Conservation (phyloP, 2,113 vertebrate species). For the Danio rerio region GRCz12tu NC_133192.1:13696001-13696500, state of each 20-base stretch:
- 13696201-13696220: conserved; percentile 4
- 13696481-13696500: not conserved
- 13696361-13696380: not conserved
- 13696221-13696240: conserved; percentile 51
- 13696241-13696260: conserved; percentile 60
- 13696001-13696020: conserved; percentile 49
- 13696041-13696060: conserved; percentile 34
- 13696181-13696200: not conserved
- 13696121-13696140: conserved; percentile 17
- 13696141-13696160: conserved; percentile 15
- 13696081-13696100: not conserved
- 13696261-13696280: conserved; percentile 33
- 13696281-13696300: conserved; percentile 31
- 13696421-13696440: not conserved
- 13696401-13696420: not conserved
- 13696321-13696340: conserved; percentile 5
- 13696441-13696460: not conserved
- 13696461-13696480: not conserved
- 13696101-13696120: conserved; percentile 14
- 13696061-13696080: conserved; percentile 11
- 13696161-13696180: not conserved
- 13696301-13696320: conserved; percentile 36
- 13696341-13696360: conserved; percentile 4
- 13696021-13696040: conserved; percentile 54
- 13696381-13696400: not conserved